Base-by-base conservation (phyloP, 2,888 invertebrate genomes). In the Hypsopygia costalis region DNA sequence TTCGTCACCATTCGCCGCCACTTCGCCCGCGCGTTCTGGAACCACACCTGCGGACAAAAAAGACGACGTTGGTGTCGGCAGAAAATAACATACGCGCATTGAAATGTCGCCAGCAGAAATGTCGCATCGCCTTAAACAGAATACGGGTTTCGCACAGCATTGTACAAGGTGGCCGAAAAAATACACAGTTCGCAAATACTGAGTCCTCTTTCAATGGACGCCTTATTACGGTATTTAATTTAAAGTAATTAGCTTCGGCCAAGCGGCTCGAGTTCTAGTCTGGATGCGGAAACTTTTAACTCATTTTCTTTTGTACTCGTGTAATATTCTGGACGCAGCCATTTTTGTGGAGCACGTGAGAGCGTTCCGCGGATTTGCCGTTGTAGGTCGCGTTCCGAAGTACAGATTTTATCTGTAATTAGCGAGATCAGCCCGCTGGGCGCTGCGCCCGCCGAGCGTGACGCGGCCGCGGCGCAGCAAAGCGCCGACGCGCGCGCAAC, bases 1-100 rank as follows among this genome's bases (percentile, higher is more conserved):
- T 94, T 94, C 59, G 94, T 90, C 80, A 95, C 93, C 92, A 95
- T 95, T 54, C 97, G 92, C 63, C 97, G 92, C 94, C 96, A 97
- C 90, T 97, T 97, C 55, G 97, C 97, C 28, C 97, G 91, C 20
- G 97, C 97, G 76, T 97, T 97, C 87, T 97, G 97, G 87, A 97
- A 97, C 97, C 97, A 97, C 41, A 97, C 97, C 97, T 97, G 92
- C 29, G 89, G 89, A 81, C 83, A 90, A 81, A 73, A 72, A 76
- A 61, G 38, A 55, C 16, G 41, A 54, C 22, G 46, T 73, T 67
- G 52, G 54, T 66, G 52, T 64, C 56, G 63, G 65, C 56, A 51
- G 55, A 58, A 58, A 60, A 71, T 58, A 60, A 62, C 55, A 48
- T 52, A 50, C 51, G 46, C 46, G 53, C 52, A 55, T 54, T 54